A percentile compares a stretch with the other conserved stretches of the same genome.
These are phyloP conservation scores for Lordiphosa stackelbergi DNA, from an alignment of 1,140 invertebrate genomes.

Conservation along the genomic window DNA sequence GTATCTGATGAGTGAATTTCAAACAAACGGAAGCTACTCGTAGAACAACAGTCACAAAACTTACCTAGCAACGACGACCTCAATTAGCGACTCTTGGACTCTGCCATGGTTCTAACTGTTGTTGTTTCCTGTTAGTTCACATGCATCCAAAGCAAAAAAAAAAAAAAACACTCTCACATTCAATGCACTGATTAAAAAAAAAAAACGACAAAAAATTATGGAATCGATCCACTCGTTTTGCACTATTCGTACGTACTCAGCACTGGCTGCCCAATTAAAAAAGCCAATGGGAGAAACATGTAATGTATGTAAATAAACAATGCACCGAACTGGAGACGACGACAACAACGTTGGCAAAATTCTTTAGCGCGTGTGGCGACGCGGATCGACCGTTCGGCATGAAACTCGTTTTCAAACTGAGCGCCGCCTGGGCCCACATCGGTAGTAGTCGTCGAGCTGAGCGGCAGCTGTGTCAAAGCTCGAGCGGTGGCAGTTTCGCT, in stretches of 20 bases:
- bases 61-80: slow-evolving; percentile 50
- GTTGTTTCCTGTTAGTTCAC: slow-evolving; percentile 65
- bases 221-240: neutral
- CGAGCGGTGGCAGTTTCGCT: slow-evolving; percentile 9
- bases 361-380: slow-evolving; percentile 39
- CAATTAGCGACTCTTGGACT: slow-evolving; percentile 65
- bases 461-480: slow-evolving; percentile 9
- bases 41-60: slow-evolving; percentile 13
- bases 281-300: slow-evolving; percentile 34
- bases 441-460: slow-evolving; percentile 27
- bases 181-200: neutral
- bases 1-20: slow-evolving; percentile 46
- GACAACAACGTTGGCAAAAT: slow-evolving; percentile 25
- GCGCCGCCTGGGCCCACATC: slow-evolving; percentile 29
- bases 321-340: slow-evolving; percentile 17
- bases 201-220: slow-evolving; percentile 13
- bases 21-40: slow-evolving; percentile 49
- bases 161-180: slow-evolving; percentile 14
- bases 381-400: slow-evolving; percentile 58
- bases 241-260: neutral
- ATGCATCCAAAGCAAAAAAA: slow-evolving; percentile 45
- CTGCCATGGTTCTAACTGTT: slow-evolving; percentile 61
- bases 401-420: slow-evolving; percentile 70
- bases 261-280: slow-evolving; percentile 49
- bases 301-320: slow-evolving; percentile 63